Percentiles rank a stretch among this genome's conserved stretches.
phyloP scores from a whole-genome alignment of 1,140 invertebrate genomes.

The Calycopis cecrops region DNA sequence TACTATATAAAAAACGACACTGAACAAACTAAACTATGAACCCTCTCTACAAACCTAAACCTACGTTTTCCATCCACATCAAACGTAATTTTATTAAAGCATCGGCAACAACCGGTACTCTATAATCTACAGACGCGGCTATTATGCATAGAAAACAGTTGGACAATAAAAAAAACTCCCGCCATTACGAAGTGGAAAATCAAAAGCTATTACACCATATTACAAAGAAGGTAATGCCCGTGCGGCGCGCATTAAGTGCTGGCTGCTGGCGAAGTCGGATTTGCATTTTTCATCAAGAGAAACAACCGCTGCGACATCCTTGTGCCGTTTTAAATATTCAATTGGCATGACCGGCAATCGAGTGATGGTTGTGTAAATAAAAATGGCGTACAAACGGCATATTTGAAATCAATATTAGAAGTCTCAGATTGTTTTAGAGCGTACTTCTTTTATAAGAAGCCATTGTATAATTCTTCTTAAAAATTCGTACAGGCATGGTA shows the following conservation, averaged over 20 bases:
- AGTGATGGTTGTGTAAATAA: slow-evolving; percentile 1
- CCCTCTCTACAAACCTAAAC: no score
- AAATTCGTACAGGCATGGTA: no score
- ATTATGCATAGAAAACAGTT: slow-evolving; percentile 64
- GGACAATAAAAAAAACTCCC: slow-evolving; percentile 50
- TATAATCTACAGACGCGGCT: slow-evolving; percentile 50
- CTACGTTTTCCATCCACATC: no score
- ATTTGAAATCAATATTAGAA: background rate
- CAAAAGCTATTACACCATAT: slow-evolving; percentile 48
- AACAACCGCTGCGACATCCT: slow-evolving; percentile 31
- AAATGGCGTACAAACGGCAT: slow-evolving; percentile 1
- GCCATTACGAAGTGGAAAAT: slow-evolving; percentile 51
- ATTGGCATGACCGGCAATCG: slow-evolving; percentile 3
- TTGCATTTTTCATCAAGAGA: slow-evolving; percentile 45
- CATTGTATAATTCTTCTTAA: no score
- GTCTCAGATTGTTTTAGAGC: no score
- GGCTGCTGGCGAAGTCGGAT: slow-evolving; percentile 24
- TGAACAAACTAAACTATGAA: no score
- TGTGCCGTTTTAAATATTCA: slow-evolving; percentile 9
- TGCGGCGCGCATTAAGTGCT: slow-evolving; percentile 16
- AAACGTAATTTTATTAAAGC: background rate
- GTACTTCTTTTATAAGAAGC: no score
- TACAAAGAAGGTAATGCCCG: slow-evolving; percentile 27
- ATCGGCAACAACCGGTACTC: slow-evolving; percentile 20
- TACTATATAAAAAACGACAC: no score